Base-by-base conservation (phyloP, 2,113 vertebrate species). In the Amphiprion ocellaris region DNA sequence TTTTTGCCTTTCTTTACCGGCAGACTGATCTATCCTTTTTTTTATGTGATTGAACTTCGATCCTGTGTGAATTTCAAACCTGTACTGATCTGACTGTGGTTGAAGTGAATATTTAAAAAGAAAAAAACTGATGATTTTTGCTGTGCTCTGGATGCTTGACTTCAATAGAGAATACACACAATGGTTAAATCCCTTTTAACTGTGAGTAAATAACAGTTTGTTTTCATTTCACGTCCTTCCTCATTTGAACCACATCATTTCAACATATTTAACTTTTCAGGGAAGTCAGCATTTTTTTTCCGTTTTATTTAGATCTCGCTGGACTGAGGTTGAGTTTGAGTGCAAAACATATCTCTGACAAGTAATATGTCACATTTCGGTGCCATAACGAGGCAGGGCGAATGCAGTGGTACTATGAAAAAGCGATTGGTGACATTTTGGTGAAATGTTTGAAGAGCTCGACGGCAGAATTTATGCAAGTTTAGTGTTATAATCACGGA, bases 1-100 rank as follows among this genome's bases (percentile, higher is more conserved):
- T 87, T 89, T 90, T 81, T 89, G 85, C 79, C 76, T 90, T 92
- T 89, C 30, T 68, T 85, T 86, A 81, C 81, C 72, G 60, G 69
- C 81, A 86, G 82, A 90, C 79, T 85, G 82, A 87, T 84, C 83
- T 79, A 69, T 71, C 26, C 19, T 47, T n/a, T 62, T 65, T 81
- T 81, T 54, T 37, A 44, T 64, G 82, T 81, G 73, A 82, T 75
- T 73, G 50, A 89, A 78, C 49, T 74, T 84, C 24, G 59, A 83
- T 85, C 69, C 77, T 86, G 76, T 91, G 83, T 89, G 87, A 79
- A 75, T 89, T 85, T 84, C 58, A 79, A 49, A 59, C 8, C 33
- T 87, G 70, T 72, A 72, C 75, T 80, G 84, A 73, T 78, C 66
- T 52, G 53, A 82, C 58, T 86, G 89, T 75, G 70, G 44, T 89